A percentile compares a stretch with the other conserved stretches of the same genome.
phyloP scores from a whole-genome alignment of 2,888 invertebrate genomes.

The Heliconius hortense region DNA sequence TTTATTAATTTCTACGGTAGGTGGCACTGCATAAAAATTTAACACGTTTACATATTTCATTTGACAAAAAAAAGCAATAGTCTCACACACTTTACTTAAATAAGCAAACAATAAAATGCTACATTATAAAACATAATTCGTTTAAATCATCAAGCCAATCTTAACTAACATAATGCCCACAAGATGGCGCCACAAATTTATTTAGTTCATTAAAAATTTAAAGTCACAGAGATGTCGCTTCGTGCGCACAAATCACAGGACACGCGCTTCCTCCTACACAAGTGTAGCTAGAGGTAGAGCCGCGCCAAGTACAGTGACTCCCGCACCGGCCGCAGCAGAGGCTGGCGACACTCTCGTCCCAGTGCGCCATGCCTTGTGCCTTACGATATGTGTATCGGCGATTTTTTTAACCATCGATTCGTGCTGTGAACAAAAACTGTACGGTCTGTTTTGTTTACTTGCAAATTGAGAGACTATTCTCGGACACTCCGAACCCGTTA shows the following conservation, averaged over 20 bases:
- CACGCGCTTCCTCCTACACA: slow-evolving; percentile 44
- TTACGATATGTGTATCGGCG: slow-evolving; percentile 42
- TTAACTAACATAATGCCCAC: not conserved
- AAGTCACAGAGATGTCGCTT: slow-evolving; percentile 34
- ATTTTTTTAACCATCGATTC: slow-evolving; percentile 42
- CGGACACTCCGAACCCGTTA: slow-evolving; percentile 32
- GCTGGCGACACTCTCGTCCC: slow-evolving; percentile 41
- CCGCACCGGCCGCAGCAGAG: slow-evolving; percentile 42
- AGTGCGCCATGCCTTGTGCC: slow-evolving; percentile 39
- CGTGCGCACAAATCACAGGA: slow-evolving; percentile 38
- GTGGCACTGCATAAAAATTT: not conserved
- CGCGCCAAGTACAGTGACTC: slow-evolving; percentile 39
- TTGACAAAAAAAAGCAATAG: not conserved
- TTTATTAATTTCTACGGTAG: not conserved
- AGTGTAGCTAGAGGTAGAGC: slow-evolving; percentile 35
- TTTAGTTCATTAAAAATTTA: not conserved
- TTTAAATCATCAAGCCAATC: too few species aligned
- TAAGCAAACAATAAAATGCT: not conserved
- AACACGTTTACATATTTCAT: not conserved
- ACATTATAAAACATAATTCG: not conserved
- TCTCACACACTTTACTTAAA: not conserved
- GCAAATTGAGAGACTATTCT: slow-evolving; percentile 32
- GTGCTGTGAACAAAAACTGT: slow-evolving; percentile 43
- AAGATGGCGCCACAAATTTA: slow-evolving; percentile 28
- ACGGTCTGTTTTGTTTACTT: slow-evolving; percentile 40